These are phyloP conservation scores for Mus minutoides DNA, from an alignment of 2,797 vertebrate genomes.

Conservation along the genomic window DNA sequence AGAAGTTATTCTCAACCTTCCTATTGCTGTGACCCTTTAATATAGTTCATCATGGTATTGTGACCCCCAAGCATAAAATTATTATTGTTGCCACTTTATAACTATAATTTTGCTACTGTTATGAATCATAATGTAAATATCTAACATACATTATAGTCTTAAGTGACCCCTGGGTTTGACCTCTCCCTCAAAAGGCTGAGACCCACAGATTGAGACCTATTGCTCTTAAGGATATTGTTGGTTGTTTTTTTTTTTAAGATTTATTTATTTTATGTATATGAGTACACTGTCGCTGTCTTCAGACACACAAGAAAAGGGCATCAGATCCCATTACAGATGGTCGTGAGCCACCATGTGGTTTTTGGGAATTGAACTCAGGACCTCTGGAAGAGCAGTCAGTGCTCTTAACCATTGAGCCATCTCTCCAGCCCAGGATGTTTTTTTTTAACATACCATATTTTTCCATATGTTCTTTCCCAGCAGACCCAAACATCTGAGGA, in stretches of 20 bases:
- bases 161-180: background rate
- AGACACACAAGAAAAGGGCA: too few relatives aligned
- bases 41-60: background rate
- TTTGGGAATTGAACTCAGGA: too few relatives aligned
- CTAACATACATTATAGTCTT: background rate
- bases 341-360: too few relatives aligned
- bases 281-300: too few relatives aligned
- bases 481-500: slow-evolving; percentile 94
- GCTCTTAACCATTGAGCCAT: too few relatives aligned
- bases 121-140: background rate
- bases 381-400: too few relatives aligned
- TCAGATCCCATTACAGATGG: too few relatives aligned
- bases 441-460: slow-evolving; percentile 92
- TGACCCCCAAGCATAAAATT: background rate
- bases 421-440: background rate
- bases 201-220: background rate
- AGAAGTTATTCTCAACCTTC: background rate
- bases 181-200: background rate
- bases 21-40: background rate
- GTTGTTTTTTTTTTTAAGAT: too few relatives aligned
- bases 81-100: background rate
- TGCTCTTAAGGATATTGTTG: background rate
- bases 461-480: slow-evolving; percentile 96
- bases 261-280: too few relatives aligned
- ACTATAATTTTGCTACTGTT: background rate